Conservation (phyloP, 2,888 invertebrate species). For the Orthonychiurus folsomi region DNA sequence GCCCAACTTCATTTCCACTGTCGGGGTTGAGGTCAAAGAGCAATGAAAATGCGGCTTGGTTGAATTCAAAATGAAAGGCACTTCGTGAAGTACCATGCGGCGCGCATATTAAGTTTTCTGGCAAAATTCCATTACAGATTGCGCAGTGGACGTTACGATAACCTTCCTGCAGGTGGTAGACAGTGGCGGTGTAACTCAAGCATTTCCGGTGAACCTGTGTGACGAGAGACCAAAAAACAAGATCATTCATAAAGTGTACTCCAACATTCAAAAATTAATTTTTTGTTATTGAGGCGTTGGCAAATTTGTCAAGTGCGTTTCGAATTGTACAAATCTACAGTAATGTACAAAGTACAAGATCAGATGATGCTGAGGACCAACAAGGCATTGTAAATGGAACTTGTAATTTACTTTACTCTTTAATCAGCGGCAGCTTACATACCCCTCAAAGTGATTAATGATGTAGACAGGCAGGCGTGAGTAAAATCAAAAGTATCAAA, state of each 20-base stretch:
- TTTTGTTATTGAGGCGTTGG: too few species aligned
- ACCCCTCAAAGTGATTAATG: not conserved
- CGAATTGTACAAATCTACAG: not conserved
- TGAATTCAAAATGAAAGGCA: conserved; percentile 43
- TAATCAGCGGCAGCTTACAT: not conserved
- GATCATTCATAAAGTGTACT: not conserved
- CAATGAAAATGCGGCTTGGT: conserved; percentile 45
- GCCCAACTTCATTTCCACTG: conserved; percentile 41
- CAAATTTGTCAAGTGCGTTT: too few species aligned
- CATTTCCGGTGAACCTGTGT: conserved; percentile 42
- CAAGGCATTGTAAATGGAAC: not conserved
- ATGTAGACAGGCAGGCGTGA: not conserved
- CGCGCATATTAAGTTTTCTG: conserved; percentile 42
- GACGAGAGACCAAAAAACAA: not conserved
- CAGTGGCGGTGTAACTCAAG: conserved; percentile 46
- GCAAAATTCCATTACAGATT: conserved; percentile 45
- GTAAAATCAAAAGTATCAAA: not conserved
- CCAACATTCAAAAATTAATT: too few species aligned
- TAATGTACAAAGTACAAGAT: not conserved
- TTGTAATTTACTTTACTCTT: not conserved
- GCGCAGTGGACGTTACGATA: conserved; percentile 48
- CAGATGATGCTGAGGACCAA: not conserved
- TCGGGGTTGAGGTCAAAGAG: conserved; percentile 45
- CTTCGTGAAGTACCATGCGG: conserved; percentile 35
- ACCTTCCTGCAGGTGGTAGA: conserved; percentile 43